Evolutionary conservation across 2,113 vertebrate species (phyloP).

Genomic region (Motacilla tschutschensis): DNA sequence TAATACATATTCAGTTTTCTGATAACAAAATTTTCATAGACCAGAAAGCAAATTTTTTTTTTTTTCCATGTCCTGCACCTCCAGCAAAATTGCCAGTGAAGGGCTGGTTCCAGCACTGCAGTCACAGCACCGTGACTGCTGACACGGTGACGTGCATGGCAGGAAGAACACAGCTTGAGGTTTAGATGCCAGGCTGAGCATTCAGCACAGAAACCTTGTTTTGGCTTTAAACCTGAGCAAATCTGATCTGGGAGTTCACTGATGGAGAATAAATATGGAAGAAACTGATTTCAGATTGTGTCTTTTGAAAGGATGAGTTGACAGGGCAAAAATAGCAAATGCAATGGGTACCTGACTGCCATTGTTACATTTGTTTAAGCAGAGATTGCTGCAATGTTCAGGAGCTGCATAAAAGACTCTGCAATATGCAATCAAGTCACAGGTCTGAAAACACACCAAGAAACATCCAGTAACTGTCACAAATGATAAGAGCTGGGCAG

Average conservation of each 20-base stretch:
- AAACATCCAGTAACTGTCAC: slow-evolving; percentile 39
- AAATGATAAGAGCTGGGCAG: slow-evolving; percentile 36
- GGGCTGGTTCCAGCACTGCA: not conserved
- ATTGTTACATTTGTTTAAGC: slow-evolving; percentile 64
- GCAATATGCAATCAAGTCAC: slow-evolving; percentile 51
- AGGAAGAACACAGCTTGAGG: slow-evolving; percentile 37
- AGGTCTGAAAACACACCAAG: slow-evolving; percentile 57
- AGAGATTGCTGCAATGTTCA: slow-evolving; percentile 46
- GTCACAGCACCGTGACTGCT: not conserved
- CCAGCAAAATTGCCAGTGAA: not conserved
- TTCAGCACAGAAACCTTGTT: slow-evolving; percentile 47
- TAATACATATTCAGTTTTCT: not conserved
- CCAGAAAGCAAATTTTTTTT: not conserved
- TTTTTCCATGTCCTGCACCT: not conserved
- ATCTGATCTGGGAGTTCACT: slow-evolving; percentile 53
- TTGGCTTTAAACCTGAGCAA: slow-evolving; percentile 60
- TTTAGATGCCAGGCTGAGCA: slow-evolving; percentile 47
- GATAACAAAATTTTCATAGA: not conserved
- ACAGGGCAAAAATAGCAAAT: slow-evolving; percentile 53
- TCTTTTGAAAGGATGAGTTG: slow-evolving; percentile 56
- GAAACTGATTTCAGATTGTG: slow-evolving; percentile 58
- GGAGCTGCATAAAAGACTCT: slow-evolving; percentile 3
- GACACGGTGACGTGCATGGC: not conserved
- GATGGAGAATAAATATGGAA: slow-evolving; percentile 61
- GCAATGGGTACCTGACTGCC: slow-evolving; percentile 41